Evolutionary conservation across 2,888 invertebrate genomes (phyloP), one percentile per base, ranked within the genome.

Genomic region (Malachius bipustulatus): DNA sequence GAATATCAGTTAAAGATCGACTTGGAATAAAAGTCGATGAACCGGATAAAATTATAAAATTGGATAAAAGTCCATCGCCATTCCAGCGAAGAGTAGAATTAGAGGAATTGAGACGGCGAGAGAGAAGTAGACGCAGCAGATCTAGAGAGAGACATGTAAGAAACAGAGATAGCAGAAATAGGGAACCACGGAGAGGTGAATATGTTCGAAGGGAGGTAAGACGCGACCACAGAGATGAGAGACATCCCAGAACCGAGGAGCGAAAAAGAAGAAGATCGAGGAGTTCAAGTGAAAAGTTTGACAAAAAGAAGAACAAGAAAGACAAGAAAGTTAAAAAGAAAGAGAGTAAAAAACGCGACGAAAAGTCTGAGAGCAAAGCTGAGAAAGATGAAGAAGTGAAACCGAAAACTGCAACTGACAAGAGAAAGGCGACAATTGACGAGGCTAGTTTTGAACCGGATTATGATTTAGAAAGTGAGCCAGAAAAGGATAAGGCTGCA

Each of bases 1-100:
- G 77, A 46, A 53, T 81, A 16, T 82, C 85, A 1, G 77, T 83
- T 1, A 85, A 84, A 58, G 85, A 85, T 43, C 69, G 87, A 29
- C 65, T 87, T 3, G 87, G 85, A 1, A 78, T 80, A 1, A 81
- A 82, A 63, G 69, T 83, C 1, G 79, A 80, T 40, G 74, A 74
- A 43, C 48, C 65, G 30, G 62, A 65, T 45, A 62, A 69, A 49
- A 74, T 77, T 38, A 63, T 71, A 4, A 73, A 70, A 47, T 65
- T 71, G 34, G 55, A 51, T 29, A 52, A 63, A 37, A 72, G 59
- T 56, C 65, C 52, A 61, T 76, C 54, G 51, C 75, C 53, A 49
- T 71, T 51, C 60, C 69, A 56, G 55, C 55, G 54, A 37, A 50
- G 63, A 40, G 52, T 54, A 30, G 48, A 49, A 30, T 63, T 63